These are phyloP conservation scores for Brachionus manjavacas DNA, from an alignment of 1,140 invertebrate genomes.

Conservation along the genomic window DNA sequence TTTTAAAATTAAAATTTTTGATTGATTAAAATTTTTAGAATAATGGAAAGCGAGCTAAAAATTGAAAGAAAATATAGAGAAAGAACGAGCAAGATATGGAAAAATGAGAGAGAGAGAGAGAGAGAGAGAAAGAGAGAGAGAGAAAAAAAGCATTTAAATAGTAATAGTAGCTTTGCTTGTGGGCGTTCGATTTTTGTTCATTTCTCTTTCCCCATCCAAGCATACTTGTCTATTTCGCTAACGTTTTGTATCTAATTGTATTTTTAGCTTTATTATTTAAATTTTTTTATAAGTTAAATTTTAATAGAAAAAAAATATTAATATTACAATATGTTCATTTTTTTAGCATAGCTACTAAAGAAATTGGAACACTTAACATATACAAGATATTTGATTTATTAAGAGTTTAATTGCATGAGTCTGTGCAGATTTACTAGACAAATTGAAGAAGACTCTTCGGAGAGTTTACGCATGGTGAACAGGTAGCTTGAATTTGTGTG, in stretches of 20 bases:
- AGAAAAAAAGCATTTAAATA: slow-evolving; percentile 3
- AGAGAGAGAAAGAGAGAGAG: neutral
- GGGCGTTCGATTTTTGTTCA: neutral
- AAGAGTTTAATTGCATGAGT: slow-evolving; percentile 16
- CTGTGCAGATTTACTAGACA: neutral
- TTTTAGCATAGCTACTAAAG: neutral
- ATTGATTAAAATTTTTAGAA: slow-evolving; percentile 39
- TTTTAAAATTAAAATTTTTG: slow-evolving; percentile 38
- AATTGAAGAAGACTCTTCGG: neutral
- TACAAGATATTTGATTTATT: slow-evolving; percentile 7
- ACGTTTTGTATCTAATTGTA: neutral
- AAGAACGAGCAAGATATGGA: neutral
- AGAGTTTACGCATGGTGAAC: neutral
- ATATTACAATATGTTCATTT: neutral
- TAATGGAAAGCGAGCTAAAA: neutral
- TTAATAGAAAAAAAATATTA: neutral
- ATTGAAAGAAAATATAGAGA: neutral
- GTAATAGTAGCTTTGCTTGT: slow-evolving; percentile 8
- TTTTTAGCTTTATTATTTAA: neutral
- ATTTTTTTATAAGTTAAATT: neutral
- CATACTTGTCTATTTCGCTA: neutral
- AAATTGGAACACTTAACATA: slow-evolving; percentile 29
- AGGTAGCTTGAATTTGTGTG: neutral
- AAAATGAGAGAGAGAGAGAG: neutral
- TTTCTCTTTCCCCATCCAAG: neutral